Conservation (phyloP, 2,888 invertebrate genomes). For the Lacanobia oleracea region DNA sequence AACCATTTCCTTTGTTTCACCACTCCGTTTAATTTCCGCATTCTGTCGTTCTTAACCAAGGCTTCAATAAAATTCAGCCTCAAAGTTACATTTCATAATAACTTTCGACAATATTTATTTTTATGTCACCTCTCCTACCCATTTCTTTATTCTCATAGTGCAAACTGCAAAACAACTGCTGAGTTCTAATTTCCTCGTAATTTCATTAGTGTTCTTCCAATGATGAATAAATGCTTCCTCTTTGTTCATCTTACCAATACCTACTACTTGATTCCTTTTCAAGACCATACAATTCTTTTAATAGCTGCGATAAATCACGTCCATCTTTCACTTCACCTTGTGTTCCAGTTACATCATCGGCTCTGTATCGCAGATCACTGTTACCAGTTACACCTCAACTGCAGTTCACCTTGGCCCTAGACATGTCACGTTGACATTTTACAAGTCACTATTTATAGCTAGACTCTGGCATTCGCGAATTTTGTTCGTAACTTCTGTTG, state of each 20-base stretch:
- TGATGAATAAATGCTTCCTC: too few species aligned
- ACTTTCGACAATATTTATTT: too few species aligned
- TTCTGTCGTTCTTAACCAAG: neutral
- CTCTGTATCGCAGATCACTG: constrained; percentile 9
- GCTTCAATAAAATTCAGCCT: neutral
- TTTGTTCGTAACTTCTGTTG: constrained; percentile 4
- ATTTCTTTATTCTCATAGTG: too few species aligned
- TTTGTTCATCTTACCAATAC: too few species aligned
- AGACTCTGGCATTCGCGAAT: constrained; percentile 15
- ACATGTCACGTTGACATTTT: constrained; percentile 53
- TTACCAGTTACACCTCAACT: constrained; percentile 12
- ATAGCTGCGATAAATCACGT: constrained; percentile 8
- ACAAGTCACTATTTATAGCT: constrained; percentile 34
- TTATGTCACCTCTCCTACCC: too few species aligned
- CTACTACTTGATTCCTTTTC: too few species aligned
- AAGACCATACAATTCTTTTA: neutral
- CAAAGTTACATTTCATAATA: too few species aligned
- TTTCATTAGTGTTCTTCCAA: too few species aligned
- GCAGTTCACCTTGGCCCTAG: constrained; percentile 52
- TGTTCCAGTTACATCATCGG: neutral
- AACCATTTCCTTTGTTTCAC: constrained; percentile 5
- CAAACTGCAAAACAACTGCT: too few species aligned
- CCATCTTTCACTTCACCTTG: constrained; percentile 21
- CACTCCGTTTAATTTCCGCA: neutral
- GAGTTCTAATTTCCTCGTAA: too few species aligned